Conservation (phyloP, 1,140 invertebrate genomes). For the Armadillidium nasatum region DNA sequence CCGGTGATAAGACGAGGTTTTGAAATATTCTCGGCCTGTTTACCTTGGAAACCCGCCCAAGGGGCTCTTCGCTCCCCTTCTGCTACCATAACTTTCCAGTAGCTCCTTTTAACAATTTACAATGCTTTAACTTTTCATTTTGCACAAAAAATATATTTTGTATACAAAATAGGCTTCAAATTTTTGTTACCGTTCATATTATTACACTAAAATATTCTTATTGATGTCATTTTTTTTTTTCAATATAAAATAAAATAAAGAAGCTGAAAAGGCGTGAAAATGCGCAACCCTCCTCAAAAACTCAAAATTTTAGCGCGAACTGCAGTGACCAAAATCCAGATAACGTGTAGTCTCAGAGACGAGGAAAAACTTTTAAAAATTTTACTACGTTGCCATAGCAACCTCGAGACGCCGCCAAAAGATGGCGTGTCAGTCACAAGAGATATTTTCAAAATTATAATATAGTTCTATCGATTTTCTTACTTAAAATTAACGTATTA, state of each 20-base stretch:
- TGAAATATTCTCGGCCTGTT: not conserved
- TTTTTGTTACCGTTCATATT: too few species aligned
- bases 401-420: not conserved
- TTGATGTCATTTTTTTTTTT: too few species aligned
- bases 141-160: too few species aligned
- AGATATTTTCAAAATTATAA: not conserved
- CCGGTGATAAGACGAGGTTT: not conserved
- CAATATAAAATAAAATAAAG: too few species aligned
- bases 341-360: not conserved
- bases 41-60: not conserved
- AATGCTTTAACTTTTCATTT: too few species aligned
- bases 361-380: not conserved
- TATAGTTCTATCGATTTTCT: not conserved
- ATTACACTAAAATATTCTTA: too few species aligned
- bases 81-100: not conserved
- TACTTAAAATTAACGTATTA: not conserved
- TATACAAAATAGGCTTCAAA: too few species aligned
- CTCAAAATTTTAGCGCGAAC: not conserved
- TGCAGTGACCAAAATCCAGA: not conserved
- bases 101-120: too few species aligned
- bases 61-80: not conserved
- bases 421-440: not conserved
- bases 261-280: too few species aligned
- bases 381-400: not conserved
- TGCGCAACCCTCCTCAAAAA: too few species aligned